Base-by-base conservation (phyloP, 2,888 invertebrate species). In the Gymnocheta viridis region DNA sequence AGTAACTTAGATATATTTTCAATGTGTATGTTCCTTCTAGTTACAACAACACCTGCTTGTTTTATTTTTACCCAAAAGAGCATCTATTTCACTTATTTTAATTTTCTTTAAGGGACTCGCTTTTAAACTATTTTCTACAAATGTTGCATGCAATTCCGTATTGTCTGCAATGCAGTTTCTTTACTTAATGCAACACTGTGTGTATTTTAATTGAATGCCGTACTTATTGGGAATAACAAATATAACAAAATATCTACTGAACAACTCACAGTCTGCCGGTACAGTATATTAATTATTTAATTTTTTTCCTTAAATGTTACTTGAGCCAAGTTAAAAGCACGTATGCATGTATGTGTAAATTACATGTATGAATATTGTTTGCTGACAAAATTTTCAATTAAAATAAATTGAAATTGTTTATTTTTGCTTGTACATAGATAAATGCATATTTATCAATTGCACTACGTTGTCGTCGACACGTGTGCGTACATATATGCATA, bases 131-230 rank as follows among this genome's bases (percentile, higher is more conserved):
- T 7, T 38, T 49, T 51, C 12, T 35, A 12, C 14, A 44, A 60
- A 54, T 62, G 10, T 62, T 51, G 12, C 24, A n/a, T n/a, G n/a
- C n/a, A n/a, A n/a, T n/a, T n/a, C n/a, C 3, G 17, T 1, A 38
- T 27, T 76, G 24, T 41, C 69, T 62, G 77, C 69, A 78, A 49
- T 78, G 77, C 77, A 78, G 69, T 69, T 69, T 62, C 51, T 77
- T 77, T 58, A 67, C 67, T 67, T 77, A n/a, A 49, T 49, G 47
- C 76, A 47, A 58, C 44, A 27, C 58, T 47, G 47, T 47, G 58
- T 77, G 67, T 49, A 77, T 67, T 77, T 77, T 49, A 77, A 78
- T 78, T 78, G 51, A 67, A 78, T 78, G 51, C 47, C 14, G 60
- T 58, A 67, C 47, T 77, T 67, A 56, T 67, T 67, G 60, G 19